Evolutionary conservation across 2,113 vertebrate genomes (phyloP).

Genomic region (Eubucco bourcierii): DNA sequence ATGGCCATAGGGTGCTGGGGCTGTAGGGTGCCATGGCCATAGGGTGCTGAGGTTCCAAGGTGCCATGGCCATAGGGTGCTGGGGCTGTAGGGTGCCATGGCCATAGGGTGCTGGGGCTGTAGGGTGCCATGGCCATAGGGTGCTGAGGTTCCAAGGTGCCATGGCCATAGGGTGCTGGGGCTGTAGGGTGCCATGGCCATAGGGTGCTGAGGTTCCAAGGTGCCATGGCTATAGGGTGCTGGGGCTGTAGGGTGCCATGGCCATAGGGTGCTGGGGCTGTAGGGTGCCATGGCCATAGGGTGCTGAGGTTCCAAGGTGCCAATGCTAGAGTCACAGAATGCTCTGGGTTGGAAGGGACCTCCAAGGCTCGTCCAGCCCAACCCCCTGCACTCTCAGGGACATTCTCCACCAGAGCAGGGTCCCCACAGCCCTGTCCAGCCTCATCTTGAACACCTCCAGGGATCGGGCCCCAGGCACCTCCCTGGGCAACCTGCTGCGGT

Average conservation of each 20-base stretch:
- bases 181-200: fast-evolving
- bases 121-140: fast-evolving
- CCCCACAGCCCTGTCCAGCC: no score
- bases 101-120: fast-evolving
- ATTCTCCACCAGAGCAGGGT: no score
- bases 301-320: fast-evolving
- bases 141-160: fast-evolving
- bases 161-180: fast-evolving
- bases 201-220: no score
- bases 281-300: fast-evolving
- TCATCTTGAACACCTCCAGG: no score
- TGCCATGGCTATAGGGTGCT: fast-evolving
- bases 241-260: fast-evolving
- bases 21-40: fast-evolving
- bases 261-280: fast-evolving
- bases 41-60: no score
- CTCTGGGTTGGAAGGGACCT: no score
- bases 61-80: fast-evolving
- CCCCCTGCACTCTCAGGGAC: no score
- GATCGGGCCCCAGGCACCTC: no score
- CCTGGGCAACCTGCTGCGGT: no score
- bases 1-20: fast-evolving
- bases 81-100: no score
- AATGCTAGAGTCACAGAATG: fast-evolving
- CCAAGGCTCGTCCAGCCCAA: no score